phyloP scores from a whole-genome alignment of 1,140 invertebrate species.

The Dinothrombium tinctorium region DNA sequence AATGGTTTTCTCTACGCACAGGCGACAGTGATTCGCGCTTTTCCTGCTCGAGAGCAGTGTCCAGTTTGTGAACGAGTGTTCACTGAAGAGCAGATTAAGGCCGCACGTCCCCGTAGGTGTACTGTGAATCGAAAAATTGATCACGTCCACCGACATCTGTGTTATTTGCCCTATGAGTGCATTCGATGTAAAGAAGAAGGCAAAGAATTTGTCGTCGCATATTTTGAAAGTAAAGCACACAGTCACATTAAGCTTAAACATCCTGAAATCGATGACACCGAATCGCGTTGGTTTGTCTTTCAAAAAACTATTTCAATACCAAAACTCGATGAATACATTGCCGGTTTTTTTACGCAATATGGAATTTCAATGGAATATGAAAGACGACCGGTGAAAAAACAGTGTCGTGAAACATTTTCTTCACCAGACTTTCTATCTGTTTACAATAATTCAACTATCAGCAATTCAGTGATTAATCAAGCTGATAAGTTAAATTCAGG shows the following conservation, averaged over 20 bases:
- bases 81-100: not conserved
- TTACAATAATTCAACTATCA: not conserved
- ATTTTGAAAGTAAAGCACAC: slow-evolving; percentile 7
- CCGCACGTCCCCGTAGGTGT: not conserved
- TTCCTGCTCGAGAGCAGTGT: slow-evolving; percentile 5
- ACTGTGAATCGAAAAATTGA: slow-evolving; percentile 5
- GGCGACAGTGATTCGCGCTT: not conserved
- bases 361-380: slow-evolving; percentile 1
- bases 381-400: slow-evolving; percentile 2
- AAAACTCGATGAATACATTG: slow-evolving; percentile 5
- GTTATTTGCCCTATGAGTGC: slow-evolving; percentile 7
- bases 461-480: not conserved
- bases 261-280: slow-evolving; percentile 3
- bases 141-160: slow-evolving; percentile 3
- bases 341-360: slow-evolving; percentile 1
- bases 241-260: slow-evolving; percentile 7
- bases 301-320: slow-evolving; percentile 6
- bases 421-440: not conserved
- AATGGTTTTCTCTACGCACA: slow-evolving; percentile 3
- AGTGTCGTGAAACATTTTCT: not conserved
- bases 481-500: not conserved
- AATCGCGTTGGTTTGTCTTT: slow-evolving; percentile 1
- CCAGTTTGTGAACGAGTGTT: slow-evolving; percentile 5
- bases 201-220: slow-evolving; percentile 3
- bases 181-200: slow-evolving; percentile 1